Percentiles rank a stretch among this genome's conserved stretches.
These are phyloP conservation scores for Aelia acuminata DNA, from an alignment of 2,888 invertebrate species.

Conservation along the genomic window DNA sequence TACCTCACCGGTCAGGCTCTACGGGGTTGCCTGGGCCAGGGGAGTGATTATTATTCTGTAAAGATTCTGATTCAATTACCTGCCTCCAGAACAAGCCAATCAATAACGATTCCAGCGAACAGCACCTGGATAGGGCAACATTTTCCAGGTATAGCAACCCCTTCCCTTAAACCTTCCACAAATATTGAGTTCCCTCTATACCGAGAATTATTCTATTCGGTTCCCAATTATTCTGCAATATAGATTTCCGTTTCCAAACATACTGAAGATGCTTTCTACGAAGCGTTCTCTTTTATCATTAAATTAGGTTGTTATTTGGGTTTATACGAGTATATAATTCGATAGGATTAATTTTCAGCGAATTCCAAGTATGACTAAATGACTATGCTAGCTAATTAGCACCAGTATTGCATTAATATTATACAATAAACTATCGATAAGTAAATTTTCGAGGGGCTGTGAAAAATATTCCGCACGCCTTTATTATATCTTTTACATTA, in stretches of 20 bases:
- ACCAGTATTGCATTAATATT: too few relatives aligned
- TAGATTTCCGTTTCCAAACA: not conserved
- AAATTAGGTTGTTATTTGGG: not conserved
- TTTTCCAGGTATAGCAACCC: not conserved
- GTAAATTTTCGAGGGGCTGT: too few relatives aligned
- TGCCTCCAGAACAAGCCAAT: not conserved
- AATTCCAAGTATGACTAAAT: too few relatives aligned
- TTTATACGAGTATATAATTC: not conserved
- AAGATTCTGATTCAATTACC: not conserved
- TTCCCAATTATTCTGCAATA: not conserved
- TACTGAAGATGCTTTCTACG: not conserved
- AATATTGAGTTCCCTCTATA: not conserved
- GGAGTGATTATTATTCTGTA: too few relatives aligned
- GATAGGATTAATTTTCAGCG: too few relatives aligned
- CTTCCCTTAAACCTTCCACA: not conserved
- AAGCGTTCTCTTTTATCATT: not conserved
- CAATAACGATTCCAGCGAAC: not conserved
- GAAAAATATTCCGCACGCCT: too few relatives aligned
- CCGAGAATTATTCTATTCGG: not conserved
- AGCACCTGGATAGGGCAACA: not conserved
- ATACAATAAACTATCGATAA: too few relatives aligned
- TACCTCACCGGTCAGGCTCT: too few relatives aligned
- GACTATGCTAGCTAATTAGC: too few relatives aligned
- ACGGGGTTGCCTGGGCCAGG: too few relatives aligned
- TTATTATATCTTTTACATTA: too few relatives aligned